Evolutionary conservation across 2,113 vertebrate species (phyloP), one percentile per base, ranked within the genome.

Genomic region (Strix aluco): DNA sequence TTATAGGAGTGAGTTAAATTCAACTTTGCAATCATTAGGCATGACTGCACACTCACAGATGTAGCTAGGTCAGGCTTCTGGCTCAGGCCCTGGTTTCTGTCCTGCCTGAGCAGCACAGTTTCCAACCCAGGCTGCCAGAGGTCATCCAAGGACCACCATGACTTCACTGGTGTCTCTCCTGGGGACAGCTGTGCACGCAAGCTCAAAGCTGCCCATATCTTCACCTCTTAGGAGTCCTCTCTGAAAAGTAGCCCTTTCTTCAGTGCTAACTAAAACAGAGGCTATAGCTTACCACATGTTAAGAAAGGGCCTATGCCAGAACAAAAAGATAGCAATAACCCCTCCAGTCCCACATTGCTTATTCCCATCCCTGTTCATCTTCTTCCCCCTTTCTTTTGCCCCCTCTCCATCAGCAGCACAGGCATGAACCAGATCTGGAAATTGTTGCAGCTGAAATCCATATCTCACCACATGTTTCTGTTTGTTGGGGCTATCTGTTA

Each of bases 141-240:
- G 88, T 95, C 87, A 85, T 90, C 34, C 59, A 51, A 93, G 87
- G 85, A 93, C 79, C 85, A 66, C 66, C 38, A 2, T 88, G 91
- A 84, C 51, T 78, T 78, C 75, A 81, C 14, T 36, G n/a, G 10
- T 78, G n/a, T 51, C 72, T 95, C 82, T 84, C 42, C 72, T 84
- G 75, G 59, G 63, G 23, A 49, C 1, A 44, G 63, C 34, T 73
- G 29, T 26, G n/a, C 75, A 82, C 2, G 5, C 4, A 4, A 90
- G 71, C 67, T 77, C 72, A 62, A 58, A 96, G 67, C 54, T 62
- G 71, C 54, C 79, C 2, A 0, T 57, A 92, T 32, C 40, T 75
- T 57, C 62, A 40, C 15, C 58, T 71, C 85, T 42, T 67, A 72
- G 2, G 4, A 88, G 15, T 47, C 22, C 3, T 5, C 44, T 90